Conservation (phyloP, 2,888 invertebrate genomes). For the Eilema depressum region DNA sequence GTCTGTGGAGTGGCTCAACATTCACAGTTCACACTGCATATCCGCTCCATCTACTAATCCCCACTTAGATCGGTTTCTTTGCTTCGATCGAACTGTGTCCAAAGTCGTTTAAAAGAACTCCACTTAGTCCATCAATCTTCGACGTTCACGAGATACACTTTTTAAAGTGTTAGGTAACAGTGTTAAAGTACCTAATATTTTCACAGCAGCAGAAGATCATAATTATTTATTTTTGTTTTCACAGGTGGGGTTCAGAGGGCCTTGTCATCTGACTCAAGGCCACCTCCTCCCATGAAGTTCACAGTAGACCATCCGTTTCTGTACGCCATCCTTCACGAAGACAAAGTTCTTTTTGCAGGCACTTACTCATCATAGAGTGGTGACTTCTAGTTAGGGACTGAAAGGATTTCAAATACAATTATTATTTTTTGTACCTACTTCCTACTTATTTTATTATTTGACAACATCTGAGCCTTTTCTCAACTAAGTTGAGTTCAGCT, state of each 20-base stretch:
- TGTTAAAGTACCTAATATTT: too few species aligned
- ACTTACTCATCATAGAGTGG: conserved; percentile 49
- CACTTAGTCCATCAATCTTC: too few species aligned
- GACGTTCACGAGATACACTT: too few species aligned
- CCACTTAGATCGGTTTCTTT: too few species aligned
- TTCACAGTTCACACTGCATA: too few species aligned
- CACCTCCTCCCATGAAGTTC: conserved; percentile 47
- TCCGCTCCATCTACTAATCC: too few species aligned
- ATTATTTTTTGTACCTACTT: not conserved
- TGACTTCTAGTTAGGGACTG: not conserved
- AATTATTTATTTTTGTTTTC: not conserved
- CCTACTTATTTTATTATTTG: not conserved
- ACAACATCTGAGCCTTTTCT: too few species aligned
- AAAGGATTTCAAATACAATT: not conserved
- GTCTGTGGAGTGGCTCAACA: too few species aligned
- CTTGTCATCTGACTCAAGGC: conserved; percentile 25
- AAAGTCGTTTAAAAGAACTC: too few species aligned
- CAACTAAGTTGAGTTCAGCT: too few species aligned
- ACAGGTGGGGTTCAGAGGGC: conserved; percentile 33
- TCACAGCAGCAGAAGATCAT: not conserved
- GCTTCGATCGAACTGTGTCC: too few species aligned
- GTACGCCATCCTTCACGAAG: conserved; percentile 56
- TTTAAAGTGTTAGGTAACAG: too few species aligned
- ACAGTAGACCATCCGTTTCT: conserved; percentile 62
- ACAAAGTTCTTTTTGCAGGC: conserved; percentile 60